These are phyloP conservation scores for Yponomeuta plumbellus DNA, from an alignment of 2,888 invertebrate species.

Conservation along the genomic window DNA sequence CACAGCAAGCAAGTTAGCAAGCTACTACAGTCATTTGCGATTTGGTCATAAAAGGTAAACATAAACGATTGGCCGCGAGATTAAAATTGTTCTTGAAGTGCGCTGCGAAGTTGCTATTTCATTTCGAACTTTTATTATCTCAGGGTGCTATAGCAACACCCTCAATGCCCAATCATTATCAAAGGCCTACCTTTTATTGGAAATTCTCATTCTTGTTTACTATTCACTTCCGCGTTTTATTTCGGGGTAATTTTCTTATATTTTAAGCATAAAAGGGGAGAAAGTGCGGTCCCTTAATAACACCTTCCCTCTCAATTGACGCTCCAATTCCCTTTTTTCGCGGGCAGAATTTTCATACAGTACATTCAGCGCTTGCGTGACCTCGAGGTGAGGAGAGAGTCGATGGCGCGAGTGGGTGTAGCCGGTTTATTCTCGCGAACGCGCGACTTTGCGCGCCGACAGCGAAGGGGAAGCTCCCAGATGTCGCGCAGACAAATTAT, in stretches of 20 bases:
- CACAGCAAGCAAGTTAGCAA: too few species aligned
- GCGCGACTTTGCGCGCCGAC: conserved; percentile 41
- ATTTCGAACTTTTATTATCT: too few species aligned
- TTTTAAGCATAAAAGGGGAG: conserved; percentile 5
- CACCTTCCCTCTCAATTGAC: conserved; percentile 15
- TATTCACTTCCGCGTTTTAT: background rate
- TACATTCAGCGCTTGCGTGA: conserved; percentile 13
- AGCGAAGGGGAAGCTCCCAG: conserved; percentile 68
- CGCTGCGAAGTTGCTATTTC: too few species aligned
- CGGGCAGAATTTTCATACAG: conserved; percentile 11
- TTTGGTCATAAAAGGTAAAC: too few species aligned
- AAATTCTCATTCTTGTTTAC: background rate
- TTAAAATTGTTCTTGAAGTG: too few species aligned
- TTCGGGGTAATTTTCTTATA: conserved; percentile 13
- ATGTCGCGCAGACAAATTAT: conserved; percentile 71
- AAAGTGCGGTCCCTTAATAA: conserved; percentile 14
- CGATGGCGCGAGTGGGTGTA: conserved; percentile 58
- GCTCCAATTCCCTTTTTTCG: conserved; percentile 13
- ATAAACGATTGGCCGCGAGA: too few species aligned
- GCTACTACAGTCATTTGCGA: too few species aligned
- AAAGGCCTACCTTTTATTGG: background rate
- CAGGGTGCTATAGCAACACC: too few species aligned
- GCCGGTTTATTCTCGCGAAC: conserved; percentile 52
- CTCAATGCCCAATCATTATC: too few species aligned
- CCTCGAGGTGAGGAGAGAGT: conserved; percentile 28